Conservation (phyloP, 2,888 invertebrate genomes). For the Nephrotoma guestfalica region DNA sequence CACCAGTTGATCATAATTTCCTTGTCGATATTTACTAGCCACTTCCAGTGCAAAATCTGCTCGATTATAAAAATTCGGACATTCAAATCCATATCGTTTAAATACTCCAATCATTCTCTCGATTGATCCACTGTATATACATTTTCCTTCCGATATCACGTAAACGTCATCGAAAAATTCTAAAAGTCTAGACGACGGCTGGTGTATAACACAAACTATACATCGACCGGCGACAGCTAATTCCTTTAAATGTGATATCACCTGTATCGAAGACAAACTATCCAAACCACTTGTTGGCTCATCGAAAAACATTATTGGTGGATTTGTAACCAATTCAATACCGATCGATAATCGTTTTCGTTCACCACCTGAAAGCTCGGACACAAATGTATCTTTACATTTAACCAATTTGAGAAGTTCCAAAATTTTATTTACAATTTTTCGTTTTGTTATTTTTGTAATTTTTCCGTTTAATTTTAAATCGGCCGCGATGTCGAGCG, state of each 20-base stretch:
- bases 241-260: conserved; percentile 58
- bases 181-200: conserved; percentile 73
- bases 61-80: conserved; percentile 81
- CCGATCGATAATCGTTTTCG: conserved; percentile 80
- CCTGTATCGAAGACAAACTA: conserved; percentile 66
- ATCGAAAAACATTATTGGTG: conserved; percentile 86
- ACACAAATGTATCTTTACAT: conserved; percentile 49
- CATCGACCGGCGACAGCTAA: conserved; percentile 70
- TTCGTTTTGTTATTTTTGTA: conserved; percentile 42
- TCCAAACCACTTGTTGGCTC: conserved; percentile 84
- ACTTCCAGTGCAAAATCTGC: conserved; percentile 64
- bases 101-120: conserved; percentile 57
- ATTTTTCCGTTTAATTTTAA: conserved; percentile 59
- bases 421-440: conserved; percentile 63
- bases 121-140: conserved; percentile 64
- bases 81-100: conserved; percentile 46
- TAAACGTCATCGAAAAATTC: conserved; percentile 79
- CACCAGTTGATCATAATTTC: conserved; percentile 30
- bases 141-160: conserved; percentile 60
- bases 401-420: conserved; percentile 54
- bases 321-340: conserved; percentile 78
- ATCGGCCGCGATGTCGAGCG: conserved; percentile 68
- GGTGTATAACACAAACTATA: conserved; percentile 78
- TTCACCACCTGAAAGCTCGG: conserved; percentile 72
- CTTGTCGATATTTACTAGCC: conserved; percentile 39